Percentiles rank a stretch among this genome's conserved stretches.
These are phyloP conservation scores for Chymomyza procnemis DNA, from an alignment of 2,888 invertebrate genomes.

Conservation along the genomic window DNA sequence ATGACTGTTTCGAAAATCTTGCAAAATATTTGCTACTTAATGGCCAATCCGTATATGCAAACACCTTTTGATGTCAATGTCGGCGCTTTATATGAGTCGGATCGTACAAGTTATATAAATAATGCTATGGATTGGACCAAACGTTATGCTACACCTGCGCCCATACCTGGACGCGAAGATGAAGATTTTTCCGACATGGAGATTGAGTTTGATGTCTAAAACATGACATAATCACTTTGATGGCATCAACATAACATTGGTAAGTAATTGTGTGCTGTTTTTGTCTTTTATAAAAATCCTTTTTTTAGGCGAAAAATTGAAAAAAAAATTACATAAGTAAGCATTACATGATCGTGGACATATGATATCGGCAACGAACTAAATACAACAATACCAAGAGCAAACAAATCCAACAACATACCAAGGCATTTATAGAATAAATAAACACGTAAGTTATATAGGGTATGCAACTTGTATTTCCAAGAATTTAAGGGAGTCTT, in stretches of 20 bases:
- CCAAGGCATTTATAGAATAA: too few species aligned
- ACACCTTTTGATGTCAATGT: slow-evolving; percentile 31
- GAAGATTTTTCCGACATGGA: not conserved
- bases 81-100: slow-evolving; percentile 23
- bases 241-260: not conserved
- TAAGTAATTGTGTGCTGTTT: not conserved
- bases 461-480: too few species aligned
- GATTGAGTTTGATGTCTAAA: not conserved
- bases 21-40: slow-evolving; percentile 7
- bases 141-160: slow-evolving; percentile 16
- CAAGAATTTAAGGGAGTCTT: too few species aligned
- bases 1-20: slow-evolving; percentile 15
- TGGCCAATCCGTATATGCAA: slow-evolving; percentile 22
- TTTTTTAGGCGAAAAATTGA: too few species aligned
- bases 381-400: too few species aligned
- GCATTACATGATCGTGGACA: too few species aligned
- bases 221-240: not conserved
- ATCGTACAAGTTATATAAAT: slow-evolving; percentile 2
- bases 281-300: too few species aligned
- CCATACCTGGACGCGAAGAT: not conserved
- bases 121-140: slow-evolving; percentile 26
- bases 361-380: too few species aligned
- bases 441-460: too few species aligned
- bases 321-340: too few species aligned
- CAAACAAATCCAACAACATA: too few species aligned